A percentile compares a stretch with the other conserved stretches of the same genome.
These are phyloP conservation scores for Podabrus alpinus DNA, from an alignment of 2,888 invertebrate genomes.

Conservation along the genomic window DNA sequence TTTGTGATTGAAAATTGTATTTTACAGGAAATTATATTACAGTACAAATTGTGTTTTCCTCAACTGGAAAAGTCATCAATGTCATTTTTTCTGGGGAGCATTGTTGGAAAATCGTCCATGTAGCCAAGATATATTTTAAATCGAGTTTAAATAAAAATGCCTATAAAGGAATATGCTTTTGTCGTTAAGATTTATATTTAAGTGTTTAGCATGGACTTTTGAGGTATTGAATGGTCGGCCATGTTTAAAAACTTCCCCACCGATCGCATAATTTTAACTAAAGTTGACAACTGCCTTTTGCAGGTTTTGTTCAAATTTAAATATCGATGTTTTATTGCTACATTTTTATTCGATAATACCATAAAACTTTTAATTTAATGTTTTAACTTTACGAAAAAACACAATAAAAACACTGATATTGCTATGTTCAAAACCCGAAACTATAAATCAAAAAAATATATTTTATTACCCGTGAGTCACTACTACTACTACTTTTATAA, in stretches of 20 bases:
- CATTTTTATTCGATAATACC: slow-evolving; percentile 19
- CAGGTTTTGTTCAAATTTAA: slow-evolving; percentile 25
- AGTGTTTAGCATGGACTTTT: slow-evolving; percentile 25
- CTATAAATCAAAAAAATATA: neutral
- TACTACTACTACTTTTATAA: neutral
- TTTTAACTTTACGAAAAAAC: neutral
- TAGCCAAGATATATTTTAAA: slow-evolving; percentile 14
- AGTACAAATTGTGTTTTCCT: slow-evolving; percentile 21
- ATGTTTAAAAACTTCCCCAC: slow-evolving; percentile 35
- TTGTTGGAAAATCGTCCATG: neutral
- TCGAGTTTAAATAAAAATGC: slow-evolving; percentile 22
- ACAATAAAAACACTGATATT: neutral
- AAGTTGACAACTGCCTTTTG: slow-evolving; percentile 25
- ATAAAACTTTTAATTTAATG: slow-evolving; percentile 3
- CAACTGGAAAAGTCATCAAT: slow-evolving; percentile 26
- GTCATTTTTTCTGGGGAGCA: slow-evolving; percentile 15
- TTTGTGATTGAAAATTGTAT: slow-evolving; percentile 25
- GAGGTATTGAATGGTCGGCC: slow-evolving; percentile 29
- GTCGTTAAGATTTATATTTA: slow-evolving; percentile 29
- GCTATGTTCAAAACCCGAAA: neutral
- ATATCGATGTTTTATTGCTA: slow-evolving; percentile 21
- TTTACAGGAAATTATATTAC: slow-evolving; percentile 26
- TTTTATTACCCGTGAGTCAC: neutral
- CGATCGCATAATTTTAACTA: slow-evolving; percentile 35
- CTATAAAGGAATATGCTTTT: slow-evolving; percentile 27